Evolutionary conservation across 2,888 invertebrate genomes (phyloP), one percentile per base, ranked within the genome.

Genomic region (Yponomeuta malinellus): DNA sequence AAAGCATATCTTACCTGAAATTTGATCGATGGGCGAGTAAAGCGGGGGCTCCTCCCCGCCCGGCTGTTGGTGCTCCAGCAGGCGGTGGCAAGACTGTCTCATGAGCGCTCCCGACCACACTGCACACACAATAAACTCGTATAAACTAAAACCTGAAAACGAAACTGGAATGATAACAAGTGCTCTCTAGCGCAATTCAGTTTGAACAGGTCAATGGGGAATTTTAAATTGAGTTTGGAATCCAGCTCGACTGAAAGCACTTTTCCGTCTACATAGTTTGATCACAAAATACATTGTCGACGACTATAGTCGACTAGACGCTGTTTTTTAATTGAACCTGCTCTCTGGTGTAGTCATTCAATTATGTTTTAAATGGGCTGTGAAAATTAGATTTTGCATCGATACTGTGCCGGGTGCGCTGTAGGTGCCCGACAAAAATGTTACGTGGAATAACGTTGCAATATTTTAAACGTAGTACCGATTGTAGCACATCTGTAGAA

Each of bases 31-130:
- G 78, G 91, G 92, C 76, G 91, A 88, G 82, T 89, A 92, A 71
- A 92, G 86, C 76, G 92, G 93, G 73, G 92, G 91, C 76, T 92
- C 92, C 73, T 91, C 90, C 80, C 84, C 91, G 77, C 90, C 92
- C 74, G 89, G 88, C 77, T 92, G 92, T 79, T 93, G 93, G 78
- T 93, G 92, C 85, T 93, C 93, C 76, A 92, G 90, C 86, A 92
- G 87, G 79, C 91, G 92, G 79, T 92, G 93, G 81, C 92, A 92
- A 87, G 92, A 92, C 84, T 92, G 93, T 90, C 93, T 92, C 92
- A 92, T 93, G 90, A 88, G 91, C 91, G 88, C 89, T 87, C 90
- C 88, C 87, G 87, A 88, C 37, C 68, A 70, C 85, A 85, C 91
- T 90, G 80, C 29, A 68, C 64, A 69, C 43, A 70, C 66, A 76